phyloP scores from a whole-genome alignment of 2,113 vertebrate species.

The Pygoscelis adeliae region DNA sequence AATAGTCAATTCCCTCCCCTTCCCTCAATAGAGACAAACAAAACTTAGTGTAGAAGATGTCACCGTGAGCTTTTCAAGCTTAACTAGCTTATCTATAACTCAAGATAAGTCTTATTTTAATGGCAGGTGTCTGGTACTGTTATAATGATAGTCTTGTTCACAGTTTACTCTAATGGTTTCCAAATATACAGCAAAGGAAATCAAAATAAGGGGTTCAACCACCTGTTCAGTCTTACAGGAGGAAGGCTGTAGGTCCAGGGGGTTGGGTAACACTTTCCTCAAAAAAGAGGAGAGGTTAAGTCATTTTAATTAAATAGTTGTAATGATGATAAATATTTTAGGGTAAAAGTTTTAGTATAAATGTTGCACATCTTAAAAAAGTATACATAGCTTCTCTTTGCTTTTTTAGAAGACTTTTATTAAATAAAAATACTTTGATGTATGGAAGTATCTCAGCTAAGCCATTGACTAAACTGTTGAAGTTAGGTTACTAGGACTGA shows the following conservation, averaged over 20 bases:
- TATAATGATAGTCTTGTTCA: background rate
- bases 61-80: background rate
- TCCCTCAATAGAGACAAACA: background rate
- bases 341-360: background rate
- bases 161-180: background rate
- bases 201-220: background rate
- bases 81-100: background rate
- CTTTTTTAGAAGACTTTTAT: background rate
- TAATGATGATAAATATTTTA: background rate
- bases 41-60: background rate
- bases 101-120: background rate
- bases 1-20: background rate
- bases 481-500: background rate
- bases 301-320: background rate
- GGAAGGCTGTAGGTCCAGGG: background rate
- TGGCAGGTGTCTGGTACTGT: background rate
- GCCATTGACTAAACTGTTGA: background rate
- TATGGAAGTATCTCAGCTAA: background rate
- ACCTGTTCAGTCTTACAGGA: background rate
- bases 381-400: background rate
- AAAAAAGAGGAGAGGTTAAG: background rate
- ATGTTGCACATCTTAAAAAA: background rate
- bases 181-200: background rate
- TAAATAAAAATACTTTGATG: background rate
- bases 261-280: background rate